Conservation (phyloP, 1,140 invertebrate genomes). For the Trinorchestia longiramus region DNA sequence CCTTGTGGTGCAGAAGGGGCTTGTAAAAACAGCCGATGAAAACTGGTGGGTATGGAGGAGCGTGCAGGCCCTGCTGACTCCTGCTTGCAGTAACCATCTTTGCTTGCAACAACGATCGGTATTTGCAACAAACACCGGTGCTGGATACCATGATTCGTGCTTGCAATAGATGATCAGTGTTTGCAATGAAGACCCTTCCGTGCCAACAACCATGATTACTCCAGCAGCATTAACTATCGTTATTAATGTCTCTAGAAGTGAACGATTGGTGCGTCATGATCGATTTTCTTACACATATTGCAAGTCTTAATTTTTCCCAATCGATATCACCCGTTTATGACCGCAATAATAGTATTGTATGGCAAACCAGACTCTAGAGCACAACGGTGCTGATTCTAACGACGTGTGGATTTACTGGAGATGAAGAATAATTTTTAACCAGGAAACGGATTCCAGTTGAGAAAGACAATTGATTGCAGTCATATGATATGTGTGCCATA, state of each 20-base stretch:
- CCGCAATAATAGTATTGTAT: background rate
- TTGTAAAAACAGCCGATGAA: background rate
- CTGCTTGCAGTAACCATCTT: background rate
- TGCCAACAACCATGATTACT: background rate
- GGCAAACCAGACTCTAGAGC: background rate
- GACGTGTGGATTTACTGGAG: background rate
- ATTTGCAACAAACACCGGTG: background rate
- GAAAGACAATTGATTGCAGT: background rate
- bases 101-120: background rate
- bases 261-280: background rate
- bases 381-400: background rate
- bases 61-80: background rate
- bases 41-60: background rate
- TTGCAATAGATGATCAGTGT: background rate
- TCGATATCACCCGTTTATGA: background rate
- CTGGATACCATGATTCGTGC: background rate
- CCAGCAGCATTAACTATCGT: background rate
- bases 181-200: background rate
- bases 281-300: background rate
- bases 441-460: too few species aligned
- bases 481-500: background rate
- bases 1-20: background rate
- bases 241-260: background rate
- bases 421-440: background rate
- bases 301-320: background rate